Base-by-base conservation (phyloP, 2,888 invertebrate genomes). In the Sericinus montela region DNA sequence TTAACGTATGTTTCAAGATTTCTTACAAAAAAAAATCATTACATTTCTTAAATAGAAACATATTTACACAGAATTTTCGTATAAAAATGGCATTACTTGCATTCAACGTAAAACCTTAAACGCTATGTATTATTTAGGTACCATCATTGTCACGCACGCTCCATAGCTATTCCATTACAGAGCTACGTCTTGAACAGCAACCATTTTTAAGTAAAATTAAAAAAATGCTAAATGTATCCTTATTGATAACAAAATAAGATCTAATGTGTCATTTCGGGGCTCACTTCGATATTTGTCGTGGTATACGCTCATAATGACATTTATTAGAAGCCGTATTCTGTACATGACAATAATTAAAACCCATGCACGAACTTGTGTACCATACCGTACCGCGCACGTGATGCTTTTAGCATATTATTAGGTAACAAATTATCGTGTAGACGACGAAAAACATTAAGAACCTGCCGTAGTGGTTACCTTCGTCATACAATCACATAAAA, bases 321-420 rank as follows among this genome's bases (percentile, higher is more conserved):
- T 87, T 87, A 87, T 87, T 87, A 87, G 83, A 74, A 80, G 78
- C 69, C 82, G 83, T 84, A 85, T 86, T 82, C 75, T 78, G 83
- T 86, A 87, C 86, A 87, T 86, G 86, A 84, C 73, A 84, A 86
- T 87, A 87, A 87, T 87, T 87, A 87, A 87, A 87, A 87, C 75
- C 80, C 76, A 87, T 87, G 86, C 87, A 87, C 87, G 87, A 87
- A 87, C 65, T 62, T 55, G 63, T 65, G 87, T 87, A 78, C 87
- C 87, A 82, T 61, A 77, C 83, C 72, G 87, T 86, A 59, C 86
- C 83, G 54, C 67, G 82, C 69, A 81, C 81, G 80, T 79, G 73
- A 59, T 54, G 63, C 60, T 63, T 72, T 80, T 76, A 74, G 78
- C 81, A 80, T 83, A 81, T 78, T 80, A 80, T 83, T 80, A 79